Percentiles rank a stretch among this genome's conserved stretches.
phyloP scores from a whole-genome alignment of 2,888 invertebrate genomes.

The Oligia latruncula region DNA sequence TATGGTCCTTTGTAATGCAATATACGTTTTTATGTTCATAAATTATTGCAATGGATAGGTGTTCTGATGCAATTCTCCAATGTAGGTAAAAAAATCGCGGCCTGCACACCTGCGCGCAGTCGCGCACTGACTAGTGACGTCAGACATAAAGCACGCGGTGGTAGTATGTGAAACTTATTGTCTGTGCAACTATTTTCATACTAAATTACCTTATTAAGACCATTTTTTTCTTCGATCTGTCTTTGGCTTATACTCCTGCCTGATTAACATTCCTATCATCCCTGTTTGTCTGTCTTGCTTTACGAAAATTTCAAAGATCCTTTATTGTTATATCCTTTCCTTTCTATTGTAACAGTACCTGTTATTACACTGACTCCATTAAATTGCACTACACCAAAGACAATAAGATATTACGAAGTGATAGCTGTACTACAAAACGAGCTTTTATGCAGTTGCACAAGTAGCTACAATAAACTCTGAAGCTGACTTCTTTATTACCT shows the following conservation, averaged over 20 bases:
- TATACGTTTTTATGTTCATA: conserved; percentile 43
- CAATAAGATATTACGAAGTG: conserved; percentile 55
- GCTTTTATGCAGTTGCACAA: conserved; percentile 77
- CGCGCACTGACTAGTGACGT: conserved; percentile 70
- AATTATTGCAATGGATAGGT: conserved; percentile 37
- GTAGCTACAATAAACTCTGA: conserved; percentile 79
- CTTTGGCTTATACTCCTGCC: background rate
- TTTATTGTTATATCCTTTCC: background rate
- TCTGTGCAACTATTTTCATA: conserved; percentile 55
- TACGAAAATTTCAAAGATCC: conserved; percentile 9
- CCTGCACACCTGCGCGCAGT: conserved; percentile 74
- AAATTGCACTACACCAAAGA: conserved; percentile 38
- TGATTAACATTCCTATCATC: conserved; percentile 5
- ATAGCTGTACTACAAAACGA: conserved; percentile 56
- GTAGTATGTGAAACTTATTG: conserved; percentile 63
- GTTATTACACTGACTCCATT: conserved; percentile 22
- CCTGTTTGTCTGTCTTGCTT: background rate
- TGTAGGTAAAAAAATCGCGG: conserved; percentile 71
- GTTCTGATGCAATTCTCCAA: conserved; percentile 68
- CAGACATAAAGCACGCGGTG: conserved; percentile 71
- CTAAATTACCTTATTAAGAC: conserved; percentile 36
- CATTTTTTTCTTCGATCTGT: background rate
- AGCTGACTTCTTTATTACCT: conserved; percentile 85
- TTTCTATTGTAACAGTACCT: conserved; percentile 20
- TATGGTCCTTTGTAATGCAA: conserved; percentile 40